These are phyloP conservation scores for Eulemur rubriventer DNA, from an alignment of 2,797 vertebrate species.

Conservation along the genomic window DNA sequence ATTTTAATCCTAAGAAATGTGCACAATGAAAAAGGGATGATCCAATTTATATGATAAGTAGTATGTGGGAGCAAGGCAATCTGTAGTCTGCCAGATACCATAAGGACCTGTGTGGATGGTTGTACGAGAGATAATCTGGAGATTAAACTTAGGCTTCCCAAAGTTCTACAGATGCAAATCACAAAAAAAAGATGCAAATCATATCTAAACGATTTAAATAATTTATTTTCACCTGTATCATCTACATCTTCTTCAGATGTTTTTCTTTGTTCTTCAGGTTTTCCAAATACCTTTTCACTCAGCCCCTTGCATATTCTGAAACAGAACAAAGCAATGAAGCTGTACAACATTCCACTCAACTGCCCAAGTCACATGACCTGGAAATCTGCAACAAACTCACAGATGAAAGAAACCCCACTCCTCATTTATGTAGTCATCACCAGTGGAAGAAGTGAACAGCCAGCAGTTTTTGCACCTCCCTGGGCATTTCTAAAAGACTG, in stretches of 20 bases:
- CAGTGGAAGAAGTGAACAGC: neutral
- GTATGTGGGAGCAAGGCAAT: neutral
- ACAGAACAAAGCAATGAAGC: slow-evolving; percentile 39
- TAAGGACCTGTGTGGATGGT: neutral
- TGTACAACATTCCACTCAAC: neutral
- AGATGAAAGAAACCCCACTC: neutral
- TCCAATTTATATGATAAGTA: neutral
- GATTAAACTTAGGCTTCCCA: neutral
- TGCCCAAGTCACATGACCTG: too few species aligned
- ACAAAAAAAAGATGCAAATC: neutral
- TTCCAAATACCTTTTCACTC: slow-evolving; percentile 89
- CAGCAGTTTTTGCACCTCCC: neutral
- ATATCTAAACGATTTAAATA: neutral
- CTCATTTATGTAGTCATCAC: too few species aligned
- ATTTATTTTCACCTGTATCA: slow-evolving; percentile 85
- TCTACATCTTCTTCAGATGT: slow-evolving; percentile 77
- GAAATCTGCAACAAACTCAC: fast-evolving
- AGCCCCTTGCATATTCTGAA: slow-evolving; percentile 94
- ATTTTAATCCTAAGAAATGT: neutral
- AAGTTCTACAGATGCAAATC: neutral
- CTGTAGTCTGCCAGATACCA: neutral
- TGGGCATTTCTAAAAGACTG: neutral
- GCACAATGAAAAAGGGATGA: neutral
- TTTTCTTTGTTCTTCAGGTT: slow-evolving; percentile 80
- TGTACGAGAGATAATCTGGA: neutral